Conservation (phyloP, 2,888 invertebrate species). For the Dendrolimus pini region DNA sequence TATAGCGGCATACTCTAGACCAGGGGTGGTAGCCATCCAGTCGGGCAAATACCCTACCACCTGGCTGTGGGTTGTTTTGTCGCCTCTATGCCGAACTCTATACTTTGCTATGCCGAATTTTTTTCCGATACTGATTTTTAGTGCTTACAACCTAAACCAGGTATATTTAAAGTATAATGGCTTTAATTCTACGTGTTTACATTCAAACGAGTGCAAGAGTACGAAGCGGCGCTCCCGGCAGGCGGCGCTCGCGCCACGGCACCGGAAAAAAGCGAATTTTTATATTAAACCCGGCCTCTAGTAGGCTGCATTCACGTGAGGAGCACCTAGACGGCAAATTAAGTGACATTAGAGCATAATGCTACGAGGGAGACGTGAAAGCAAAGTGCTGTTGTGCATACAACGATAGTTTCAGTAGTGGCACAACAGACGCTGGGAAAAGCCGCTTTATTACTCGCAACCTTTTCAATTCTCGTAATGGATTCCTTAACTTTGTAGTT, state of each 20-base stretch:
- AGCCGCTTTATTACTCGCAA: neutral
- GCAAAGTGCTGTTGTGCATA: constrained; percentile 58
- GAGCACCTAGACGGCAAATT: constrained; percentile 72
- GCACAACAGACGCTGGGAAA: constrained; percentile 23
- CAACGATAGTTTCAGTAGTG: constrained; percentile 47
- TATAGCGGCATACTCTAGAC: too few species aligned
- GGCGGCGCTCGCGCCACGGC: neutral
- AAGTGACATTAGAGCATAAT: constrained; percentile 74
- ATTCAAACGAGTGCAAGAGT: neutral
- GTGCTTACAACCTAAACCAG: too few species aligned
- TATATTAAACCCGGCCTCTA: constrained; percentile 65
- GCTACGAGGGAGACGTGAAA: constrained; percentile 62
- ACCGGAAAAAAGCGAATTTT: constrained; percentile 56
- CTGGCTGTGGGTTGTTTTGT: too few species aligned
- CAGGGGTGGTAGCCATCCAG: too few species aligned
- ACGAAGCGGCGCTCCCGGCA: neutral
- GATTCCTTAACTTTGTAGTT: neutral
- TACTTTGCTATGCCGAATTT: too few species aligned
- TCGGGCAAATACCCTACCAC: too few species aligned
- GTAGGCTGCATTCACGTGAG: constrained; percentile 68
- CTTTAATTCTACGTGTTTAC: too few species aligned
- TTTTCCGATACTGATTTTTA: too few species aligned
- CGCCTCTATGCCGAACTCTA: too few species aligned
- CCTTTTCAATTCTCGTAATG: neutral
- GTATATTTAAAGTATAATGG: too few species aligned